Evolutionary conservation across 2,113 vertebrate species (phyloP).

Genomic region (Columba livia): DNA sequence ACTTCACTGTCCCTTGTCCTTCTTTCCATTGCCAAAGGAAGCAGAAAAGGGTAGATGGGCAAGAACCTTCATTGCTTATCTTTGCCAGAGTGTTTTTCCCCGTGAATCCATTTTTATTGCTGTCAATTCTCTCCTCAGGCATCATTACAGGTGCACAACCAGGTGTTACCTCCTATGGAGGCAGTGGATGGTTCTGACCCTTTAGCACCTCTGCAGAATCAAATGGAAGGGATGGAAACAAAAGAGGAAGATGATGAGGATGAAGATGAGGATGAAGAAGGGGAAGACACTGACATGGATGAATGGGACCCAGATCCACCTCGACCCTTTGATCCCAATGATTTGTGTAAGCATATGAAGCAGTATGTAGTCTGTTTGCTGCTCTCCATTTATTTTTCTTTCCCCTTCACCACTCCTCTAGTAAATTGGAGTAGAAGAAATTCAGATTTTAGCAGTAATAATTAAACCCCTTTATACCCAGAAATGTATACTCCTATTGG

Average conservation of each 20-base stretch:
- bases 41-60: not conserved
- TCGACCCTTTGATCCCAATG: constrained; percentile 90
- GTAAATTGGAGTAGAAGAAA: not conserved
- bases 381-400: not conserved
- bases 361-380: not conserved
- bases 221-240: constrained; percentile 86
- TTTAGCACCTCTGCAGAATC: constrained; percentile 81
- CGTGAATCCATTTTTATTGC: not conserved
- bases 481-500: not conserved
- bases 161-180: constrained; percentile 84
- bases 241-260: constrained; percentile 93
- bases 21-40: not conserved
- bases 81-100: not conserved
- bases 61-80: not conserved
- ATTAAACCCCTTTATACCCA: not conserved
- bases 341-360: constrained; percentile 84
- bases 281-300: constrained; percentile 90
- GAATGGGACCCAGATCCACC: constrained; percentile 91
- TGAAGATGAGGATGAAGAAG: constrained; percentile 86
- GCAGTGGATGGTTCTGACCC: constrained; percentile 83
- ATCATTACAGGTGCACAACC: constrained; percentile 82
- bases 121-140: constrained; percentile 68
- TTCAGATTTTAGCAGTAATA: not conserved
- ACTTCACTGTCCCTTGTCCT: not conserved
- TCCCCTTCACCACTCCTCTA: not conserved